Evolutionary conservation across 2,797 vertebrate genomes (phyloP).

Genomic region (Phoxinus dragarum): DNA sequence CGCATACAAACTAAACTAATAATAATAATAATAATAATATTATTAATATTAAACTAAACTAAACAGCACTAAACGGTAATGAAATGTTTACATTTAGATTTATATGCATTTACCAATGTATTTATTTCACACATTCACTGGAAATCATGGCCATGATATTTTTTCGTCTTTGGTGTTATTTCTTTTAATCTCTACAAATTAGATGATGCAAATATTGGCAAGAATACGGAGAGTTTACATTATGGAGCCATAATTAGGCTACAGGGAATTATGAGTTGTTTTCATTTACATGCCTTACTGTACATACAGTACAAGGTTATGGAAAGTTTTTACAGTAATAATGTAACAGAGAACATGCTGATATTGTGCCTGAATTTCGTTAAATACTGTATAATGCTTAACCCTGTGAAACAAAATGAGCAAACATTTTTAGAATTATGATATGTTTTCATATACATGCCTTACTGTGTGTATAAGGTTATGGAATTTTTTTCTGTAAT

Average conservation of each 20-base stretch:
- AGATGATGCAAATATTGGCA: not conserved
- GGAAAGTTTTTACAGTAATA: not conserved
- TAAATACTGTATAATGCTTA: no score
- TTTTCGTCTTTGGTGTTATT: not conserved
- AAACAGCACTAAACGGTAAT: not conserved
- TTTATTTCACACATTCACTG: not conserved
- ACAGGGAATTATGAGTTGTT: constrained; percentile 20
- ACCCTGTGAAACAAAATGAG: no score
- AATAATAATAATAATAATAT: no score
- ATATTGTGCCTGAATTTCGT: not conserved
- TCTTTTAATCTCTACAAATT: not conserved
- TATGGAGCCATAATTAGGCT: not conserved
- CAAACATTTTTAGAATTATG: not conserved
- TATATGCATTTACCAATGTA: not conserved
- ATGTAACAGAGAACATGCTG: no score
- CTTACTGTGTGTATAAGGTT: not conserved
- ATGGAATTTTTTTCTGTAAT: not conserved
- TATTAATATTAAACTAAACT: not conserved
- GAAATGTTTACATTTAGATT: not conserved
- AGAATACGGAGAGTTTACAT: not conserved
- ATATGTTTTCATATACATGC: not conserved
- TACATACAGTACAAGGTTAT: not conserved
- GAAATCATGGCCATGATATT: not conserved
- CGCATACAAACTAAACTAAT: not conserved
- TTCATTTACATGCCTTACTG: not conserved